Conservation (phyloP, 2,797 vertebrate species). For the Hydrophis major region DNA sequence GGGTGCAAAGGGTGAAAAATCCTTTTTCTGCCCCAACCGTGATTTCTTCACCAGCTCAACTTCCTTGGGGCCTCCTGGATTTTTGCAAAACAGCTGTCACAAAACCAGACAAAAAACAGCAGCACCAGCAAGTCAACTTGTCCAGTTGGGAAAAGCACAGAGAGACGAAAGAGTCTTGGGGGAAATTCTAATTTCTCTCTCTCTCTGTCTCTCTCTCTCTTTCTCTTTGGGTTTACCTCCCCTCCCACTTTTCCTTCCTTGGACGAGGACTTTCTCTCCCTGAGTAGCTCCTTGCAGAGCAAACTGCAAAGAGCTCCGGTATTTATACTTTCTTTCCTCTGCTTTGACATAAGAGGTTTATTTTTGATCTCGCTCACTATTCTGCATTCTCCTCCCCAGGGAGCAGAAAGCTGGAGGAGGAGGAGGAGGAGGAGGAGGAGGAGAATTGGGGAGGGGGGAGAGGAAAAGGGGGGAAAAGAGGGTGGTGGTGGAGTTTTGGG, state of each 20-base stretch:
- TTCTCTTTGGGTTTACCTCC: neutral
- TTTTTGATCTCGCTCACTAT: constrained; percentile 87
- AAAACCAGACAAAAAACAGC: neutral
- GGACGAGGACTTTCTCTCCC: neutral
- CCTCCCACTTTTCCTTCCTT: neutral
- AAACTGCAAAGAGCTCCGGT: constrained; percentile 73
- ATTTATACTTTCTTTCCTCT: constrained; percentile 90
- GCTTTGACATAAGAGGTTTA: constrained; percentile 88
- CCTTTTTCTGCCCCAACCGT: neutral
- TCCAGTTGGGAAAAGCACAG: neutral
- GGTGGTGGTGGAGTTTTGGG: constrained; percentile 56
- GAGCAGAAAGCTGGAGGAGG: constrained; percentile 73
- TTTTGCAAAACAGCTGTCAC: neutral
- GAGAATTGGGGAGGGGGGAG: constrained; percentile 35
- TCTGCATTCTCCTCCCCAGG: constrained; percentile 89
- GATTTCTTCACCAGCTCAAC: neutral
- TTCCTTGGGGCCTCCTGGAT: neutral
- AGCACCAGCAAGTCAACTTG: neutral
- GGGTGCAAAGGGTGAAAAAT: neutral
- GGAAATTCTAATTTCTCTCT: neutral
- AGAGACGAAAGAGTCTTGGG: neutral
- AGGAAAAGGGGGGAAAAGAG: neutral
- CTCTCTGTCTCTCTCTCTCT: neutral
- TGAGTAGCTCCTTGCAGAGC: constrained; percentile 55
- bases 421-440: constrained; percentile 59